Evolutionary conservation across 2,113 vertebrate species (phyloP).

Genomic region (Pedetes capensis): DNA sequence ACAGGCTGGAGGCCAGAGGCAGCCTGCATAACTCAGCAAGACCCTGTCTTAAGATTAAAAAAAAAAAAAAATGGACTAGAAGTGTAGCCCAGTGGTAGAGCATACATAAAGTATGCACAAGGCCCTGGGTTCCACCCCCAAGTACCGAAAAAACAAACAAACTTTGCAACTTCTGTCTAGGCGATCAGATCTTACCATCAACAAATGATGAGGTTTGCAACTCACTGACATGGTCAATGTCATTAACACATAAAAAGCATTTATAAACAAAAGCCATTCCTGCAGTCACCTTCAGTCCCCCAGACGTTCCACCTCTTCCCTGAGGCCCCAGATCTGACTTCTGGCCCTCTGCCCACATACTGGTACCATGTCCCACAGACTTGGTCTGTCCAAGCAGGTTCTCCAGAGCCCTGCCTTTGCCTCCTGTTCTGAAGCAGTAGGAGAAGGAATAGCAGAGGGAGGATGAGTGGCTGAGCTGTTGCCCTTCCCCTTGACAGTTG

Average conservation of each 20-base stretch:
- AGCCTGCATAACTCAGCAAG: too few species aligned
- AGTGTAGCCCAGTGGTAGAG: too few species aligned
- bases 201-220: not conserved
- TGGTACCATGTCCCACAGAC: not conserved
- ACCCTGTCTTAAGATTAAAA: too few species aligned
- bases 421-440: not conserved
- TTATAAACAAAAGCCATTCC: not conserved
- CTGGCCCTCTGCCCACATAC: not conserved
- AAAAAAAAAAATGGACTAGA: too few species aligned
- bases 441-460: not conserved
- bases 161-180: not conserved
- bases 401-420: not conserved
- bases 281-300: not conserved
- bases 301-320: not conserved
- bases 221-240: not conserved
- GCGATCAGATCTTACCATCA: not conserved
- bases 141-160: too few species aligned
- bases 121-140: too few species aligned
- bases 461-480: not conserved
- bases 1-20: too few species aligned
- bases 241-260: not conserved
- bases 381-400: not conserved
- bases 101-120: too few species aligned
- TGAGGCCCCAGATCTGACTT: not conserved
- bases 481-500: slow-evolving; percentile 77